Conservation (phyloP, 2,113 vertebrate genomes). For the Pavo muticus region DNA sequence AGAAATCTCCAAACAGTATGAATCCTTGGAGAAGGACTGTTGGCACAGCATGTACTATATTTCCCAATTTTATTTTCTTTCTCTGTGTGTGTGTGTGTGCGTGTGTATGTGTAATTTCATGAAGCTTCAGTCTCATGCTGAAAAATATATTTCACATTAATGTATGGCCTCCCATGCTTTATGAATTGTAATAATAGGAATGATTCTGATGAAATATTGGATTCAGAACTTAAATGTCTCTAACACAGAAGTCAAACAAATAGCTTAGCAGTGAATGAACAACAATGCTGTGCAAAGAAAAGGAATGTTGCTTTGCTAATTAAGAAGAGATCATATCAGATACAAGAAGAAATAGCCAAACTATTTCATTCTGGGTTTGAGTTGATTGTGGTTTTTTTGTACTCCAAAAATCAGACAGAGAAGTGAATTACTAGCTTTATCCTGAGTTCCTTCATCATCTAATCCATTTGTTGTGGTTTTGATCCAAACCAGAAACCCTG, state of each 20-base stretch:
- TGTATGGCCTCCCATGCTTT: not conserved
- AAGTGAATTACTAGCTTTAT: not conserved
- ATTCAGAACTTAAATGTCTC: not conserved
- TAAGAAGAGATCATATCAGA: not conserved
- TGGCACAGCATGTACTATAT: not conserved
- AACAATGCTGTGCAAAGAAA: not conserved
- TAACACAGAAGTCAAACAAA: not conserved
- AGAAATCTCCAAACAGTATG: not conserved
- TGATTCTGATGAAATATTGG: not conserved
- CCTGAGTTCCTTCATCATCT: not conserved
- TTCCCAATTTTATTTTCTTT: not conserved
- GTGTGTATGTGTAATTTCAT: not conserved
- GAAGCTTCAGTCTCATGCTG: accelerated
- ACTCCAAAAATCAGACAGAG: not conserved
- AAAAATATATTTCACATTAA: not conserved
- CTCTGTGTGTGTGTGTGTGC: accelerated
- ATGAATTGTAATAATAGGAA: not conserved
- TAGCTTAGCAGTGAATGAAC: not conserved
- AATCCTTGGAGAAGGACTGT: not conserved
- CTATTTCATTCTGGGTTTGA: not conserved
- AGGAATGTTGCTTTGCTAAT: not conserved
- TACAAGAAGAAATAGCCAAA: not conserved
- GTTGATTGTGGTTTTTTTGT: not conserved
- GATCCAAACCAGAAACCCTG: not conserved
- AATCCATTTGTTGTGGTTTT: not conserved